Evolutionary conservation across 2,797 vertebrate genomes (phyloP).

Genomic region (Pseudochirops cupreus): DNA sequence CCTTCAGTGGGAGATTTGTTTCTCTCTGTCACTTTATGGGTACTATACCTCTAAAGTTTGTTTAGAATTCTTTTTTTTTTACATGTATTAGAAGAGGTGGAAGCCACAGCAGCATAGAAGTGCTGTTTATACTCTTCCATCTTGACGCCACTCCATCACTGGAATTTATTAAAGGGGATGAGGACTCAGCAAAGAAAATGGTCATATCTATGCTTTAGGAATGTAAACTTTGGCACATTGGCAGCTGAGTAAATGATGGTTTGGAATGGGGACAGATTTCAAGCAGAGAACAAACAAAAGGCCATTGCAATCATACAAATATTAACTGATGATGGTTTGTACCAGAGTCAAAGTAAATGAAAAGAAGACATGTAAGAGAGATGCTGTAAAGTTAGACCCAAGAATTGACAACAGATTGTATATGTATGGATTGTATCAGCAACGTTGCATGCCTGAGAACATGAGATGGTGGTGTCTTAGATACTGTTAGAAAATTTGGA

Average conservation of each 20-base stretch:
- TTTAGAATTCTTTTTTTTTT: too few relatives aligned
- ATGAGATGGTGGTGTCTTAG: neutral
- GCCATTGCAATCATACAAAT: neutral
- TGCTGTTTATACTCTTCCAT: too few relatives aligned
- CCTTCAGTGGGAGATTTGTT: too few relatives aligned
- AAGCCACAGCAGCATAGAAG: too few relatives aligned
- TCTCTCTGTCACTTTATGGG: too few relatives aligned
- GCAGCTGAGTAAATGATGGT: neutral
- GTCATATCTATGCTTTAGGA: neutral
- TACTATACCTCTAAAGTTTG: too few relatives aligned
- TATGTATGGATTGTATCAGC: neutral
- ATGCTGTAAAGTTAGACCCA: neutral
- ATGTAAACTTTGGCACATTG: neutral
- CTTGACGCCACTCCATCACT: too few relatives aligned
- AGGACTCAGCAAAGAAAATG: neutral
- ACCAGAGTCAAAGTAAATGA: neutral
- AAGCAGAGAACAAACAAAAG: neutral
- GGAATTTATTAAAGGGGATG: neutral
- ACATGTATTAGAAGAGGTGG: too few relatives aligned
- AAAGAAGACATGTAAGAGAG: neutral
- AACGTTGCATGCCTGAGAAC: neutral
- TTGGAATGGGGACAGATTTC: neutral
- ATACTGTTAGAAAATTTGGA: neutral
- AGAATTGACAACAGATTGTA: neutral
- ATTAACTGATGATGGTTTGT: neutral